Base-by-base conservation (phyloP, 1,140 invertebrate species). In the Saccostrea glomerata region DNA sequence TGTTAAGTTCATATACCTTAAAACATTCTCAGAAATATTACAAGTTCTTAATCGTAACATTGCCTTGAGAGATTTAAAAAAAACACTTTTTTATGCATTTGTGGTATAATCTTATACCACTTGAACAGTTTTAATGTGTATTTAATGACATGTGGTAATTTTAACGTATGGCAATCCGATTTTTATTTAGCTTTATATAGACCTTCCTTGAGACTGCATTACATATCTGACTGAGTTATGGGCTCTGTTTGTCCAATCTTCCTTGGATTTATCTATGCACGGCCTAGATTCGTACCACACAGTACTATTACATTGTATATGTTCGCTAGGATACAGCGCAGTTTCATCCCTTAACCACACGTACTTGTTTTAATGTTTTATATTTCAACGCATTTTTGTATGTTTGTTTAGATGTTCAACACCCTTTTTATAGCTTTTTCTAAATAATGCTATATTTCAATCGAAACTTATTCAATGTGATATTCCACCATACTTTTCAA, bases 51-150 rank as follows among this genome's bases (percentile, higher is more conserved):
- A 25, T 36, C 7, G n/a, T 13, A 73, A 30, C 4, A 30, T 30
- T 77, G 12, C 70, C 70, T 30, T 30, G 70, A 77, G 25, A 12
- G 70, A 36, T 73, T 77, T 77, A 36, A 77, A 30, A n/a, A n/a
- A n/a, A n/a, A n/a, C n/a, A n/a, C 15, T 77, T 25, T 77, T 77
- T 30, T 77, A 30, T 77, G 70, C 70, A 77, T 77, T 77, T 77
- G 25, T 77, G 23, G 70, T 77, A 77, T 25, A 36, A 63, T 63
- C 58, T 12, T 30, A 17, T 77, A 25, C 25, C 25, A 77, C 12
- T 30, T 12, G 70, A 77, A 36, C 70, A 36, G 23, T 12, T 12
- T 77, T 77, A 40, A 77, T 77, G 70, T 77, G 25, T 36, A 77
- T 23, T 77, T 77, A 36, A 77, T 77, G 70, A 77, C 70, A 30